A percentile compares a stretch with the other conserved stretches of the same genome.
Evolutionary conservation across 2,888 invertebrate species (phyloP).

Genomic region (Heliconius sara): DNA sequence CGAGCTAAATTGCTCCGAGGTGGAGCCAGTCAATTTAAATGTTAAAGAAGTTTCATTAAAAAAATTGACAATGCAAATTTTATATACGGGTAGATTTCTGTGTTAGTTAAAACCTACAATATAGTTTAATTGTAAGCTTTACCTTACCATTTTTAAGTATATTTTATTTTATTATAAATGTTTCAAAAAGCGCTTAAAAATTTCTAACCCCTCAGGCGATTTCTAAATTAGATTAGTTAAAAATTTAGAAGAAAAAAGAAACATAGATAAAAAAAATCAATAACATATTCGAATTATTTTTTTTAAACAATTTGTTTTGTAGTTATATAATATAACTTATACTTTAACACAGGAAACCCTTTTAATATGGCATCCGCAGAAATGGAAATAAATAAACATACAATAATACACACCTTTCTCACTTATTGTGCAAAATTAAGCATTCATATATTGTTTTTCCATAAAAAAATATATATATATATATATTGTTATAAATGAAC

Average conservation of each 20-base stretch:
- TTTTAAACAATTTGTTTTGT: background rate
- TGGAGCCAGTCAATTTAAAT: slow-evolving; percentile 78
- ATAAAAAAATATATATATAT: too few species aligned
- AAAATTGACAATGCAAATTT: slow-evolving; percentile 69
- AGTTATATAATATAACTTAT: background rate
- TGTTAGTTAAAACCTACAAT: slow-evolving; percentile 7
- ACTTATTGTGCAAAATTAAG: background rate
- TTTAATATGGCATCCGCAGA: background rate
- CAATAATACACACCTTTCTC: background rate
- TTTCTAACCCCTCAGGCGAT: too few species aligned
- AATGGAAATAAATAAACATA: background rate
- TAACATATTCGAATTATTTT: background rate
- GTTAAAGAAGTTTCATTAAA: slow-evolving; percentile 74
- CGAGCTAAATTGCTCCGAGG: slow-evolving; percentile 71
- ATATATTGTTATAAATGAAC: too few species aligned
- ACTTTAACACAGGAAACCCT: too few species aligned
- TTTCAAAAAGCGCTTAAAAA: too few species aligned
- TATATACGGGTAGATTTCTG: slow-evolving; percentile 42
- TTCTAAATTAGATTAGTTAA: too few species aligned
- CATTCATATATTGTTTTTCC: too few species aligned
- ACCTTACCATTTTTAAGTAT: background rate
- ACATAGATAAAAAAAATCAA: background rate
- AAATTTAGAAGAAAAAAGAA: background rate
- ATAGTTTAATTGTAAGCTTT: slow-evolving; percentile 11
- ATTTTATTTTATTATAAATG: background rate